Percentiles rank a stretch among this genome's conserved stretches.
Evolutionary conservation across 2,888 invertebrate species (phyloP).

Genomic region (Sympetrum striolatum): DNA sequence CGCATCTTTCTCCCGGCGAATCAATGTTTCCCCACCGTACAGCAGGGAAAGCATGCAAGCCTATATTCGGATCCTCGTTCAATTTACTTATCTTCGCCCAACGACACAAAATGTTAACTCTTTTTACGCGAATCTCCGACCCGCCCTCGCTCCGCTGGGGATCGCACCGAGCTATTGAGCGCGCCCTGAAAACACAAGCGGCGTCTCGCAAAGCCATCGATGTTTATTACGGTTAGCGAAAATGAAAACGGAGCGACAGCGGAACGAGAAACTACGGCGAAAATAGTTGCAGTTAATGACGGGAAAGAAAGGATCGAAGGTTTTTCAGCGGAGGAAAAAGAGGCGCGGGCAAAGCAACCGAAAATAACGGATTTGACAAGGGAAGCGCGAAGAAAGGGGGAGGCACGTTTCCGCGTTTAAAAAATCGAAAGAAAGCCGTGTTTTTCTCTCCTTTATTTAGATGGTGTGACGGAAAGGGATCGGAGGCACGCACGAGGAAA

Average conservation of each 20-base stretch:
- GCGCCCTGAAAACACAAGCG: too few species aligned
- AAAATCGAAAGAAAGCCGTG: neutral
- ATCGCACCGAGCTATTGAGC: too few species aligned
- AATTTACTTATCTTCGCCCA: too few species aligned
- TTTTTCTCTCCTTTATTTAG: neutral
- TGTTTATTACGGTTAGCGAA: neutral
- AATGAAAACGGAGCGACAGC: neutral
- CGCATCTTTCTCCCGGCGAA: too few species aligned
- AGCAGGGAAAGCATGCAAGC: too few species aligned
- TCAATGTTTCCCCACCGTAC: too few species aligned
- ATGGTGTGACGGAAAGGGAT: neutral
- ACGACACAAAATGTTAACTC: too few species aligned
- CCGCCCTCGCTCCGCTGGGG: too few species aligned
- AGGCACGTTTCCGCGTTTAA: neutral
- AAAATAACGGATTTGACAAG: neutral
- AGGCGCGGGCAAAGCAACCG: neutral
- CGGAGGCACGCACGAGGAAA: neutral
- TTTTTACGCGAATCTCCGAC: too few species aligned
- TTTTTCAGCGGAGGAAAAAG: neutral
- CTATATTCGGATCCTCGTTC: too few species aligned
- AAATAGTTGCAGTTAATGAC: neutral
- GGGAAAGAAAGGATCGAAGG: neutral
- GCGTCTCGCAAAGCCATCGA: neutral
- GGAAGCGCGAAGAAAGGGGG: neutral
- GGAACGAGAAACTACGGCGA: neutral